A percentile compares a stretch with the other conserved stretches of the same genome.
Evolutionary conservation across 2,113 vertebrate species (phyloP).

Genomic region (Turnix velox): DNA sequence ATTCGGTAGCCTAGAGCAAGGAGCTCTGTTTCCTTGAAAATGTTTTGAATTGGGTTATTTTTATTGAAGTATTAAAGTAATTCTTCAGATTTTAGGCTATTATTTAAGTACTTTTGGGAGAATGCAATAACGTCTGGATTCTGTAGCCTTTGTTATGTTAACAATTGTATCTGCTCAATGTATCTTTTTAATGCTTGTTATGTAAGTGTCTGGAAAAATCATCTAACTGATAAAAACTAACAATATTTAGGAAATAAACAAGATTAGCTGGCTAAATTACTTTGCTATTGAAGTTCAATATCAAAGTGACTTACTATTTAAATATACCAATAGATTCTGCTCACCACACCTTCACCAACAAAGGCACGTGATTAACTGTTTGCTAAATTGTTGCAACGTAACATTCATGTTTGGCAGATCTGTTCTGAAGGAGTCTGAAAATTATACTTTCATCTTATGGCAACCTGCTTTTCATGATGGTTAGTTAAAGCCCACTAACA

Average conservation of each 20-base stretch:
- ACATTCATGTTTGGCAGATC: neutral
- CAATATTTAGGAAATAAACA: slow-evolving; percentile 71
- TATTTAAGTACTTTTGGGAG: slow-evolving; percentile 90
- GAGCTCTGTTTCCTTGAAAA: slow-evolving; percentile 92
- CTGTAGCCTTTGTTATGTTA: slow-evolving; percentile 76
- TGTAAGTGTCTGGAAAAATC: slow-evolving; percentile 58
- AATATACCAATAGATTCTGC: slow-evolving; percentile 14
- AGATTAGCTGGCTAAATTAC: slow-evolving; percentile 67
- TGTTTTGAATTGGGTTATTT: slow-evolving; percentile 99
- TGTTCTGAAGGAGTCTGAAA: neutral
- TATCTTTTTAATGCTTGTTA: slow-evolving; percentile 75
- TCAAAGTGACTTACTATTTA: slow-evolving; percentile 14
- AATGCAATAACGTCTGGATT: slow-evolving; percentile 81
- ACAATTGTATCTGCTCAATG: slow-evolving; percentile 66
- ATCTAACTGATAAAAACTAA: slow-evolving; percentile 54
- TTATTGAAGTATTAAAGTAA: slow-evolving; percentile 99
- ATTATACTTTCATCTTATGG: neutral
- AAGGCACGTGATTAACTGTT: neutral
- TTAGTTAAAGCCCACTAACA: neutral
- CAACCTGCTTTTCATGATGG: neutral
- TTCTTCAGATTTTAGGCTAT: slow-evolving; percentile 98
- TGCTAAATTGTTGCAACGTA: neutral
- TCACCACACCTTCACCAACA: neutral
- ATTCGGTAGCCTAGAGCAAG: slow-evolving; percentile 90
- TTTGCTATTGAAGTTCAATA: slow-evolving; percentile 42